Conservation (phyloP, 2,797 vertebrate genomes). For the Echeneis naucrates region DNA sequence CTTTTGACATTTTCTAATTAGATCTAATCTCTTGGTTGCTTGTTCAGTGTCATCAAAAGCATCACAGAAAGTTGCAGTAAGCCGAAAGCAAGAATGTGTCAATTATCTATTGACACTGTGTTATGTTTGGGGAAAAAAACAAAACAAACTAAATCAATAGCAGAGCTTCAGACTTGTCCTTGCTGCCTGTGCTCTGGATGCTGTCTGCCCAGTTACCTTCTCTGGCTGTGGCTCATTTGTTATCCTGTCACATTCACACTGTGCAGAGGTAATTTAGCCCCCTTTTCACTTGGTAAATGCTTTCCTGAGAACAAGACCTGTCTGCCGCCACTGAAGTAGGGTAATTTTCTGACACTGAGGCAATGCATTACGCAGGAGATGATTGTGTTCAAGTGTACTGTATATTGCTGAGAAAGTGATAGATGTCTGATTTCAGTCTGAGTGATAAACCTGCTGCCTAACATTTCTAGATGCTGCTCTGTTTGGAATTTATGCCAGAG, state of each 20-base stretch:
- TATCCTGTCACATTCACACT: constrained; percentile 49
- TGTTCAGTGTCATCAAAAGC: constrained; percentile 15
- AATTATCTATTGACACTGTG: constrained; percentile 51
- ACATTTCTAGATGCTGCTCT: constrained; percentile 13
- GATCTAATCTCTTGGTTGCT: constrained; percentile 32
- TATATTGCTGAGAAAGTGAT: constrained; percentile 48
- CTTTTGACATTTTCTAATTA: constrained; percentile 18
- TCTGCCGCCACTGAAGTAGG: constrained; percentile 51
- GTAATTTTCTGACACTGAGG: constrained; percentile 59
- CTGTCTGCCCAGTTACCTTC: constrained; percentile 32
- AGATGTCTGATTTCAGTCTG: constrained; percentile 52
- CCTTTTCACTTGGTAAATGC: constrained; percentile 59
- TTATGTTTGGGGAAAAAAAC: too few relatives aligned
- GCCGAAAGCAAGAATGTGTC: constrained; percentile 23
- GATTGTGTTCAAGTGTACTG: constrained; percentile 67
- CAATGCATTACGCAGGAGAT: constrained; percentile 50
- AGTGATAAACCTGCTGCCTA: constrained; percentile 43
- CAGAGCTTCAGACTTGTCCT: constrained; percentile 42
- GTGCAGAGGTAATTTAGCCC: constrained; percentile 47
- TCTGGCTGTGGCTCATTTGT: constrained; percentile 51
- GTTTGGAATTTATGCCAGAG: constrained; percentile 16
- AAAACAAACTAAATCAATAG: constrained; percentile 58
- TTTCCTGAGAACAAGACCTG: constrained; percentile 51
- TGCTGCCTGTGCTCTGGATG: constrained; percentile 23
- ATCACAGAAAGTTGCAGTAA: too few relatives aligned